Conservation (phyloP, 2,113 vertebrate genomes). For the Mesocricetus auratus region DNA sequence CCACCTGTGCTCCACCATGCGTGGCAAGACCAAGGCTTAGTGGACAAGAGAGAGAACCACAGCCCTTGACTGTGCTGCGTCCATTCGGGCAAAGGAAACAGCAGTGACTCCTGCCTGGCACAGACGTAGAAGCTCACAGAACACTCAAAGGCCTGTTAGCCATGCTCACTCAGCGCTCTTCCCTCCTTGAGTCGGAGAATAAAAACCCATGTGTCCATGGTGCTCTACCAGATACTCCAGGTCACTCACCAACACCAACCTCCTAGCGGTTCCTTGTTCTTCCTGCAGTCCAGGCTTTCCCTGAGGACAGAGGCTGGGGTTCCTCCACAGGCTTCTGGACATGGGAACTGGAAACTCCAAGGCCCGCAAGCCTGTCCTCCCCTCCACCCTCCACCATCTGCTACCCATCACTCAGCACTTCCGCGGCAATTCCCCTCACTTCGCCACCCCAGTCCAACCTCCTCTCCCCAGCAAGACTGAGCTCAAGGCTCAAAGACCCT, state of each 20-base stretch:
- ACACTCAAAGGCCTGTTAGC: neutral
- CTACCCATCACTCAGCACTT: conserved; percentile 58
- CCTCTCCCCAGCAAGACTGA: conserved; percentile 4
- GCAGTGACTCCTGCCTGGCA: neutral
- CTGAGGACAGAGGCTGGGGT: neutral
- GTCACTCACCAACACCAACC: neutral
- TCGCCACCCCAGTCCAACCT: neutral
- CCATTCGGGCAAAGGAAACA: neutral
- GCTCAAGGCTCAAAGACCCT: neutral
- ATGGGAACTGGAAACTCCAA: neutral
- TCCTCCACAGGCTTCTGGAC: conserved; percentile 48
- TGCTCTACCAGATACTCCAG: neutral
- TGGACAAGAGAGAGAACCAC: neutral
- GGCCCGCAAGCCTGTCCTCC: neutral
- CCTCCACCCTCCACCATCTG: conserved; percentile 61
- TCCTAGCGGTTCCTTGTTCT: neutral
- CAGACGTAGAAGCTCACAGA: neutral
- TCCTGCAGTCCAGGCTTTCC: neutral
- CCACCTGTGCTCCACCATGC: neutral
- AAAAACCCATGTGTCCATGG: neutral
- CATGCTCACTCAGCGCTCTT: neutral
- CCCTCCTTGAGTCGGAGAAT: neutral
- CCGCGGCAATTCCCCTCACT: conserved; percentile 44
- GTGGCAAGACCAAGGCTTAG: neutral
- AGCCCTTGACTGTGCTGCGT: neutral